Evolutionary conservation across 2,888 invertebrate species (phyloP).

Genomic region (Rhagonycha fulva): DNA sequence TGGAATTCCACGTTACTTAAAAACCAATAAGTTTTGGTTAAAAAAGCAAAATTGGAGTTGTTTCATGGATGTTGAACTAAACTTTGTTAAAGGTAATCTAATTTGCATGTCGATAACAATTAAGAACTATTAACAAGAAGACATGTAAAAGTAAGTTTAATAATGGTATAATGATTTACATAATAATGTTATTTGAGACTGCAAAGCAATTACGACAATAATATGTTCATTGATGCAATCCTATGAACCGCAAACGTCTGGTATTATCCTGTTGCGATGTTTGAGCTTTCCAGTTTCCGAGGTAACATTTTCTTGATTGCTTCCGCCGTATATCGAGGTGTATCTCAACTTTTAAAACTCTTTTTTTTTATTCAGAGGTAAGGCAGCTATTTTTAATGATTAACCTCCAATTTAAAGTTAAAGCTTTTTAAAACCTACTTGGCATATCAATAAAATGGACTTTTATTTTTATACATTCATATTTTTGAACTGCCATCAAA

Average conservation of each 20-base stretch:
- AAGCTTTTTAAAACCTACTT: neutral
- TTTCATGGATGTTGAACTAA: neutral
- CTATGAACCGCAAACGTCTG: conserved; percentile 31
- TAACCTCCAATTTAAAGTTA: neutral
- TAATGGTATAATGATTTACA: conserved; percentile 21
- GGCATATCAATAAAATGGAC: neutral
- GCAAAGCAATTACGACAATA: conserved; percentile 13
- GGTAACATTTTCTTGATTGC: conserved; percentile 32
- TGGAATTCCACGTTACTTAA: neutral
- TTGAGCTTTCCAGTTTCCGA: conserved; percentile 35
- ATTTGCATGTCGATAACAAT: conserved; percentile 23
- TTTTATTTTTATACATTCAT: neutral
- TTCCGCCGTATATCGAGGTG: conserved; percentile 27
- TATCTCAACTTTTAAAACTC: conserved; percentile 9
- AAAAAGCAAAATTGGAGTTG: neutral
- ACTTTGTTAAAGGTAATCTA: conserved; percentile 1
- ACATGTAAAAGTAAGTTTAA: conserved; percentile 14
- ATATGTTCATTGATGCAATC: conserved; percentile 12
- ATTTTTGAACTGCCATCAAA: conserved; percentile 21
- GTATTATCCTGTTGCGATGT: conserved; percentile 40
- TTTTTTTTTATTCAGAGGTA: neutral
- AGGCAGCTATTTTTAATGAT: neutral
- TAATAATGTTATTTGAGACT: conserved; percentile 23
- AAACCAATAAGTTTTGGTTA: neutral
- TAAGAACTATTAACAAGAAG: conserved; percentile 24